phyloP scores from a whole-genome alignment of 2,888 invertebrate species.

The Temnothorax ravouxi region DNA sequence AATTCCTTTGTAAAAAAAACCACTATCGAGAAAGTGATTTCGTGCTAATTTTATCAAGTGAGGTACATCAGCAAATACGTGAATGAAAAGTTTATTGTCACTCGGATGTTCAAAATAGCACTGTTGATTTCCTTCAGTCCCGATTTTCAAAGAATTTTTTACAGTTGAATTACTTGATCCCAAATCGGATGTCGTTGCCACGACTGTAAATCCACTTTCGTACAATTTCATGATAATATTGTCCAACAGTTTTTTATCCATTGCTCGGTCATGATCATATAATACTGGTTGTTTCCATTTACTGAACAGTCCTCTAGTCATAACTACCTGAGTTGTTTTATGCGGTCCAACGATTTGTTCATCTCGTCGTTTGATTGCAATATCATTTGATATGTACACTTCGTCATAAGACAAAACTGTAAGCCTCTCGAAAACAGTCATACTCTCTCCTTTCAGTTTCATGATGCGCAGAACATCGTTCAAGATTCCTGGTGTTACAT shows the following conservation, averaged over 20 bases:
- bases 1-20: conserved; percentile 7
- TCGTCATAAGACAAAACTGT: neutral
- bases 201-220: conserved; percentile 7
- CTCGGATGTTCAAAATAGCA: conserved; percentile 2
- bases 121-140: neutral
- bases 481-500: neutral
- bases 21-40: conserved; percentile 1
- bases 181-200: neutral
- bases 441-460: neutral
- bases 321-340: neutral
- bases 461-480: neutral
- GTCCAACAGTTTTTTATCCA: conserved; percentile 2
- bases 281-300: conserved; percentile 1
- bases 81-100: conserved; percentile 7
- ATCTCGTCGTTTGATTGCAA: conserved; percentile 7
- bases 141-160: neutral
- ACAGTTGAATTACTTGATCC: conserved; percentile 2
- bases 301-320: neutral
- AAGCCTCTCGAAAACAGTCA: neutral
- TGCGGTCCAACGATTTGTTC: neutral
- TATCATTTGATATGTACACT: conserved; percentile 1
- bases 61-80: conserved; percentile 2
- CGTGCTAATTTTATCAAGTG: conserved; percentile 1
- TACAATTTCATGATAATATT: neutral
- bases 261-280: conserved; percentile 3